Conservation (phyloP, 2,888 invertebrate genomes). For the Diadegma fenestrale region DNA sequence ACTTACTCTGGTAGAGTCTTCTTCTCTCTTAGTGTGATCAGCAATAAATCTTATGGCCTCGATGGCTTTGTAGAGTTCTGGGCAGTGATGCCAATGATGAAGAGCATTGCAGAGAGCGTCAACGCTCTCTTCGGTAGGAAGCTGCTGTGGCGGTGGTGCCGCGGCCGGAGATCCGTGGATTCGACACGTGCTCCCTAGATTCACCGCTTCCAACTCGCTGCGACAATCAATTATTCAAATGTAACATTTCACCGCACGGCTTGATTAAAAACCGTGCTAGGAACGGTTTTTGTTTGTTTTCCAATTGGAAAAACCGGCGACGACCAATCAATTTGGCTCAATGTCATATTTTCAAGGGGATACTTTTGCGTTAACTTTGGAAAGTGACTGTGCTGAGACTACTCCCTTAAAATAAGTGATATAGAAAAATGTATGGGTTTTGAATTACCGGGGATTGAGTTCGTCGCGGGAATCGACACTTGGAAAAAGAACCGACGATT, state of each 20-base stretch:
- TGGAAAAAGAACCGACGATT: constrained; percentile 86
- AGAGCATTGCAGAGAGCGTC: constrained; percentile 88
- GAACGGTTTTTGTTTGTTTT: not conserved
- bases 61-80: constrained; percentile 96
- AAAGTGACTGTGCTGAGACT: no score
- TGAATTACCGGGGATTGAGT: constrained; percentile 86
- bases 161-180: constrained; percentile 87
- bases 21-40: constrained; percentile 96
- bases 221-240: constrained; percentile 50
- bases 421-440: not conserved
- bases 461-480: constrained; percentile 87
- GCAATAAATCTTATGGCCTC: constrained; percentile 97
- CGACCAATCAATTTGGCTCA: not conserved
- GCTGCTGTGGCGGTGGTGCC: constrained; percentile 85
- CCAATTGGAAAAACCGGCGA: not conserved
- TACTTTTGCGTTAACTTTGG: no score
- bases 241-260: not conserved
- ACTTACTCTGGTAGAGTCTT: constrained; percentile 95
- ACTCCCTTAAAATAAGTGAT: not conserved
- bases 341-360: not conserved
- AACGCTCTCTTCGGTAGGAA: constrained; percentile 85
- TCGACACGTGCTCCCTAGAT: constrained; percentile 86
- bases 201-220: constrained; percentile 87
- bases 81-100: constrained; percentile 95
- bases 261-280: not conserved